Base-by-base conservation (phyloP, 2,113 vertebrate species). In the Origma solitaria region DNA sequence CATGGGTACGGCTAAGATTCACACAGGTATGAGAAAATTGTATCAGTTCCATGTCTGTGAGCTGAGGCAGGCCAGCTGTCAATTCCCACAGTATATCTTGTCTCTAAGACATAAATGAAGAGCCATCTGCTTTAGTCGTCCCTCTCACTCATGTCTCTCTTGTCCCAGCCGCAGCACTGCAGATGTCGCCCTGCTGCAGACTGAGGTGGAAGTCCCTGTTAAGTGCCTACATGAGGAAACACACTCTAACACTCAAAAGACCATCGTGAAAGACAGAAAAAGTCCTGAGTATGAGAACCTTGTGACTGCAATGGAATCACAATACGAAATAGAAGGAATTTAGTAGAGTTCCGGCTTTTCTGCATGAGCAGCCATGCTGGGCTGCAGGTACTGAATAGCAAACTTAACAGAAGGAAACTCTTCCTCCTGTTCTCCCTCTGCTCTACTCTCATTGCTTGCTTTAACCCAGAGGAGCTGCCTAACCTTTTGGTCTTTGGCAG, bases 241-340 rank as follows among this genome's bases (percentile, higher is more conserved):
- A 1, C 10, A 3, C 15, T 79, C 24, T 23, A 27, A 30, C 13
- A 12, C 62, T 31, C 57, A 69, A 53, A 66, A 64, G 44, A 50
- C 21, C 27, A 44, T 61, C 2, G 0, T 15, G 37, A 70, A 73
- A 31, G 44, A 27, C 38, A 33, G 13, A 30, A 82, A 87, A 44
- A 65, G 24, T 30, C 42, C 61, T 2, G 97, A 97, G 30, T 96
- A 84, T 23, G 91, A 96, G 84, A 89, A 84, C 44, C 92, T 97
- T 13, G 8, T 96, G 58, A 56, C 6, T 21, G 49, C 94, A 65
- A 94, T 94, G 90, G 96, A 96, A 65, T 77, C 38, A 19, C 82
- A 95, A 37, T 90, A 91, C 14, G 82, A 86, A 83, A n/a, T 5
- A 62, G 80, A 47, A 77, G 54, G 19, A 35, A 42, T 42, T 60